Base-by-base conservation (phyloP, 64 coral and sea anemone genomes). In the Hydrozoanthus tunicans region DNA sequence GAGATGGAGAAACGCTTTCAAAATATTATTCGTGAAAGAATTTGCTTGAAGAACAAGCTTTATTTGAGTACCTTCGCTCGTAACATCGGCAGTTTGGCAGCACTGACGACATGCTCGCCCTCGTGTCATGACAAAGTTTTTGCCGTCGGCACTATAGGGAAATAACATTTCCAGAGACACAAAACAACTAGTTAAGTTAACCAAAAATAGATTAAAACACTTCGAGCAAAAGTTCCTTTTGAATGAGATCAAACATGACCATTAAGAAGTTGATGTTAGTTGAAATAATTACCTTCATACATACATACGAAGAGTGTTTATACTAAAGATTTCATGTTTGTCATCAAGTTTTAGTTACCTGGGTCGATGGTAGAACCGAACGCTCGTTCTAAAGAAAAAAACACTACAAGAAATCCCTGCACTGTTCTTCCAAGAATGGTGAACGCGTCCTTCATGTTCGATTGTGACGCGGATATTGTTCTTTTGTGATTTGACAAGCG, bases 401-500 rank as follows among this genome's bases (percentile, higher is more conserved):
- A 1, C 78, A 60, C 57, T 1, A 60, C 55, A 55, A 80, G 56
- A 59, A 80, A 9, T 17, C 54, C 12, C 12, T 58, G 15, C 15
- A 59, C n/a, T 60, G n/a, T 56, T 60, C 78, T 80, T 5, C 17
- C 56, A 9, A 6, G 59, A 80, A 58, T 80, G 17, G 3, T 9
- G n/a, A 60, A 58, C n/a, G 56, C 78, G 57, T 80, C 56, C 10
- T 58, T 23, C 78, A 80, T 80, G 54, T 80, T 80, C 10, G 55
- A 32, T 58, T 80, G 4, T 80, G 8, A 3, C 15, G 15, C 53
- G 77, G 77, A 78, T 56, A 53, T 78, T 12, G 56, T 9, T 56
- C n/a, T 80, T 6, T 23, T 60, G 78, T 20, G 20, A 5, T 17
- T 74, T 23, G 23, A 58, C 78, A 80, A 17, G 78, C 78, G 20